A percentile compares a stretch with the other conserved stretches of the same genome.
These are phyloP conservation scores for Actinia tenebrosa DNA, from an alignment of 64 coral and sea anemone genomes.

Conservation along the genomic window DNA sequence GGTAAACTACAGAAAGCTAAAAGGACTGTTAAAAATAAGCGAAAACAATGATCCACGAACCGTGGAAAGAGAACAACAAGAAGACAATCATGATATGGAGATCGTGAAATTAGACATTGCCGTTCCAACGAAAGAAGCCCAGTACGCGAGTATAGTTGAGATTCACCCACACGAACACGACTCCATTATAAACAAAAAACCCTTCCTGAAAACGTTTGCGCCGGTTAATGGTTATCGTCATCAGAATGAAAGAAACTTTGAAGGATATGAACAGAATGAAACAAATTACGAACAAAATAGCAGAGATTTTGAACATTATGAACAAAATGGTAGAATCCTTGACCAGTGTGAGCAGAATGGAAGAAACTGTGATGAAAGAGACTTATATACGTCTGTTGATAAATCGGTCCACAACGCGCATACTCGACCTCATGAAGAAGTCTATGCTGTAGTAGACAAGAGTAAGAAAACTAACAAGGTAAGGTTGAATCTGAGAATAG, in stretches of 20 bases:
- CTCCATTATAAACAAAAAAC: background rate
- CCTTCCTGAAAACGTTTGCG: slow-evolving; percentile 4
- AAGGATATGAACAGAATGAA: background rate
- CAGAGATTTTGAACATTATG: background rate
- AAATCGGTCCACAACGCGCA: background rate
- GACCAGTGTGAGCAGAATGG: background rate
- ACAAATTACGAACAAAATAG: background rate
- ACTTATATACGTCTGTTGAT: background rate
- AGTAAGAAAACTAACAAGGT: background rate
- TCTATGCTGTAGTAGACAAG: background rate
- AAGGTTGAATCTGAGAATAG: background rate
- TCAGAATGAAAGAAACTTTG: background rate
- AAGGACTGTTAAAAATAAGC: too few species aligned
- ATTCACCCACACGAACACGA: background rate
- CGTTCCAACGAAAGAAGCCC: slow-evolving; percentile 7
- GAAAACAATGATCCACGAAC: background rate
- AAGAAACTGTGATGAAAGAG: background rate
- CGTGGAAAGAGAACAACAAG: background rate
- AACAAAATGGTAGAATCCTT: background rate
- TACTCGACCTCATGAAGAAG: background rate
- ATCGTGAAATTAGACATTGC: slow-evolving; percentile 7
- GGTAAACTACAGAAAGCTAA: background rate
- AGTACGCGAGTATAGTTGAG: slow-evolving; percentile 6
- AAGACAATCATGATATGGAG: background rate
- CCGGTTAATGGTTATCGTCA: background rate